Evolutionary conservation across 2,888 invertebrate species (phyloP), one percentile per base, ranked within the genome.

Genomic region (Hypselothyrea guttata): DNA sequence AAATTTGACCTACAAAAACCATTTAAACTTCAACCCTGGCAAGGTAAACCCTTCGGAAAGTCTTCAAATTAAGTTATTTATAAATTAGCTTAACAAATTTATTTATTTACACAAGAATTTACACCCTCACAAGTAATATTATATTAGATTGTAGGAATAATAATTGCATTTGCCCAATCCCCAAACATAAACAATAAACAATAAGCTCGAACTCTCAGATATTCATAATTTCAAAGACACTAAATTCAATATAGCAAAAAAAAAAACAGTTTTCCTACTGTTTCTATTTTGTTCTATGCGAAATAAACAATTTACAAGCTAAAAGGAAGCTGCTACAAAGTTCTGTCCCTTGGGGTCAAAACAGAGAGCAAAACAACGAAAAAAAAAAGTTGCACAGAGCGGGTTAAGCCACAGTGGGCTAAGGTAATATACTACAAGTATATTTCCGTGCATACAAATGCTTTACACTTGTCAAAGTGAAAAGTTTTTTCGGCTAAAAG

Each of bases 251-350:
- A 49, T 28, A 31, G 12, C 1, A 8, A 7, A 22, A 15, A 38
- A 18, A 15, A 28, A 11, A 54, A 51, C 68, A 45, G 30, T 53
- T 53, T 45, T 30, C 22, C 22, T 22, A 8, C 18, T 15, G 8
- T 47, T 47, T 16, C 38, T n/a, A 4, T 38, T 53, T 46, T 52
- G 42, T 49, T n/a, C n/a, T n/a, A n/a, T n/a, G n/a, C n/a, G n/a
- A n/a, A 68, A 72, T 56, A 73, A 72, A 72, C 63, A 68, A 69
- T 68, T 57, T 54, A 57, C 53, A 34, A 52, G 38, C 15, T 45
- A 42, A n/a, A 40, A 45, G 34, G 30, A 54, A 42, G 47, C 35
- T 11, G 33, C 41, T 41, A 22, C 35, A 40, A 52, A 47, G 30
- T 61, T 52, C 16, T 15, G n/a, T 37, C 22, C 44, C 45, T 8